These are phyloP conservation scores for Bombus waltoni DNA, from an alignment of 1,140 invertebrate genomes.

Conservation along the genomic window DNA sequence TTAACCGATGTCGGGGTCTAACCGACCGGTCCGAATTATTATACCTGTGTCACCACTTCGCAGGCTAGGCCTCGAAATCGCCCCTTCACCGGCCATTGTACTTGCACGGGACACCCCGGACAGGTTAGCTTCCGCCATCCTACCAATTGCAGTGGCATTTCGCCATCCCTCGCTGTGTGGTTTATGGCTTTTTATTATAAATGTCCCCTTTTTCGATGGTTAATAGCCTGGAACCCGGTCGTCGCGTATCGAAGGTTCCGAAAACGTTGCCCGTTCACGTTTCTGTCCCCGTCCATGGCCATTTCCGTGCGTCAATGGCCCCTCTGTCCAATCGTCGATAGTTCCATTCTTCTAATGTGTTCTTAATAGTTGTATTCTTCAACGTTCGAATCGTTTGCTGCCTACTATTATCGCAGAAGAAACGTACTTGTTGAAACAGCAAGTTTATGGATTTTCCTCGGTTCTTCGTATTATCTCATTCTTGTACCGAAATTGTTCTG, in stretches of 20 bases:
- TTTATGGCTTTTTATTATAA: slow-evolving; percentile 65
- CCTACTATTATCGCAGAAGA: too few relatives aligned
- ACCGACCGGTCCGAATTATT: slow-evolving; percentile 68
- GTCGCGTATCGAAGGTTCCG: slow-evolving; percentile 4
- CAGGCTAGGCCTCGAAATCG: slow-evolving; percentile 46
- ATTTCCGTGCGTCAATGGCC: slow-evolving; percentile 19
- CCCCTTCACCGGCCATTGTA: slow-evolving; percentile 51
- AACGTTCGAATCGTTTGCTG: neutral
- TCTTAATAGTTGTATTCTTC: neutral
- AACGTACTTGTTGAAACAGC: too few relatives aligned
- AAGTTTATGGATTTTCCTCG: too few relatives aligned
- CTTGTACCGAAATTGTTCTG: too few relatives aligned
- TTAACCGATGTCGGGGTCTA: slow-evolving; percentile 59
- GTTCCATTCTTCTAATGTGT: neutral
- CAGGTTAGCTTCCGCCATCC: slow-evolving; percentile 59
- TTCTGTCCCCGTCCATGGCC: slow-evolving; percentile 20
- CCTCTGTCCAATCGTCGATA: neutral
- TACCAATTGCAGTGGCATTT: slow-evolving; percentile 25
- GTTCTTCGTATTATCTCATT: too few relatives aligned
- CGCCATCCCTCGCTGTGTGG: slow-evolving; percentile 21
- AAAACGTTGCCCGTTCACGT: slow-evolving; percentile 25
- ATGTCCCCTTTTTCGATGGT: slow-evolving; percentile 22
- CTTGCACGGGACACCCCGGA: slow-evolving; percentile 7
- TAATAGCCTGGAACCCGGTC: slow-evolving; percentile 60
- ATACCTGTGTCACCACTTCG: slow-evolving; percentile 64